Evolutionary conservation across 1,140 invertebrate species (phyloP), one percentile per base, ranked within the genome.

Genomic region (Megalonaias nervosa): DNA sequence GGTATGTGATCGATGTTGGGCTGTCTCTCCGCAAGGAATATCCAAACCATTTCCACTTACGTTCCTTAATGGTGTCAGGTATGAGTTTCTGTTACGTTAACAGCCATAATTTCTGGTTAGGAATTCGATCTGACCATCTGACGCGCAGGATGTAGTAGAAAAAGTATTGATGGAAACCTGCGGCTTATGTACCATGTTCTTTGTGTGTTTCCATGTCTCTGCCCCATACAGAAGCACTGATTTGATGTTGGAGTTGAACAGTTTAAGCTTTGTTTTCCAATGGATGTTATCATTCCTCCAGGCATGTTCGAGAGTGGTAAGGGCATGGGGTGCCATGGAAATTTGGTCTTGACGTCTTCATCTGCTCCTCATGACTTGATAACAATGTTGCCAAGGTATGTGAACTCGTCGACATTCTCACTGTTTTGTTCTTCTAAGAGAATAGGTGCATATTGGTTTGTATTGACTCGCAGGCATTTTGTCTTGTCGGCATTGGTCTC

Each of bases 101-200:
- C 19, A 57, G 21, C 61, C 57, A 75, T 12, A 75, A 55, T 64
- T 74, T 56, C n/a, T 75, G 64, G 67, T 70, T 70, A 15, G 67
- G 59, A 38, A 79, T 61, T 57, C 11, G 38, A n/a, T 74, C 71
- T 74, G 74, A 71, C 77, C 77, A 76, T 58, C 56, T 73, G 15
- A 79, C 67, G 26, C 60, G 11, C 1, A 80, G 71, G 66, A 76
- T 80, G 17, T 74, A 67, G 23, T 74, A 56, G 23, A 82, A 73
- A 48, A 69, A 82, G n/a, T n/a, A 56, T 82, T 75, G 31, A 67
- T 69, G 62, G 74, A 82, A 1, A 58, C 57, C 71, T 81, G 67
- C 19, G 68, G 61, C n/a, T n/a, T n/a, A n/a, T n/a, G n/a, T n/a
- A n/a, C n/a, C n/a, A n/a, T n/a, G n/a, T n/a, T n/a, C n/a, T n/a